Percentiles rank a stretch among this genome's conserved stretches.
These are phyloP conservation scores for Spea multiplicata DNA, from an alignment of 2,113 vertebrate genomes.

Conservation along the genomic window DNA sequence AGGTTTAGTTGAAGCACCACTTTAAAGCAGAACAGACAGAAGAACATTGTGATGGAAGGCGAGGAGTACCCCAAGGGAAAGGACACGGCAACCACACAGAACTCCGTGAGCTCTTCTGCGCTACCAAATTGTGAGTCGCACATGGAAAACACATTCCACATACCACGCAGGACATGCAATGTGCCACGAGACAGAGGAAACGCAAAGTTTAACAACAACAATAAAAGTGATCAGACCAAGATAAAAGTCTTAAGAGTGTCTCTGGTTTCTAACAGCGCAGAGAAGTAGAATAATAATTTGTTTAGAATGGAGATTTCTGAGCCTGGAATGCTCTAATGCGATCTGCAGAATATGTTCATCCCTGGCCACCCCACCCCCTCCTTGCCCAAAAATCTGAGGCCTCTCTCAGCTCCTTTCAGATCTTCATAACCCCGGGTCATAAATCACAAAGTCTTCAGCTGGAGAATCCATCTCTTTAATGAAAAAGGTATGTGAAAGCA, in stretches of 20 bases:
- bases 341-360: slow-evolving; percentile 11
- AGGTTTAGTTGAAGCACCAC: slow-evolving; percentile 76
- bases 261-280: neutral
- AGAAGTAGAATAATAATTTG: slow-evolving; percentile 9
- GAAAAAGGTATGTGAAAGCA: slow-evolving; percentile 80
- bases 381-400: slow-evolving; percentile 11
- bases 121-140: neutral
- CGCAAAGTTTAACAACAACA: neutral
- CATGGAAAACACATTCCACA: neutral
- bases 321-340: slow-evolving; percentile 10
- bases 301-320: neutral
- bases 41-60: slow-evolving; percentile 65
- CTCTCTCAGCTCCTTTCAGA: slow-evolving; percentile 55
- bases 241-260: neutral
- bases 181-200: neutral
- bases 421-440: slow-evolving; percentile 70
- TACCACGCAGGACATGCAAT: neutral
- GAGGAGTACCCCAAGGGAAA: slow-evolving; percentile 54
- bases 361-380: neutral
- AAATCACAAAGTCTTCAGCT: slow-evolving; percentile 76
- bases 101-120: neutral
- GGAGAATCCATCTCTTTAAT: slow-evolving; percentile 82
- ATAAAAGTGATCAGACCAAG: no score
- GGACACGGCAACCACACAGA: slow-evolving; percentile 29
- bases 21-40: slow-evolving; percentile 66